Percentiles rank a stretch among this genome's conserved stretches.
Conservation (phyloP, 2,113 vertebrate species). For the Oxyura jamaicensis region DNA sequence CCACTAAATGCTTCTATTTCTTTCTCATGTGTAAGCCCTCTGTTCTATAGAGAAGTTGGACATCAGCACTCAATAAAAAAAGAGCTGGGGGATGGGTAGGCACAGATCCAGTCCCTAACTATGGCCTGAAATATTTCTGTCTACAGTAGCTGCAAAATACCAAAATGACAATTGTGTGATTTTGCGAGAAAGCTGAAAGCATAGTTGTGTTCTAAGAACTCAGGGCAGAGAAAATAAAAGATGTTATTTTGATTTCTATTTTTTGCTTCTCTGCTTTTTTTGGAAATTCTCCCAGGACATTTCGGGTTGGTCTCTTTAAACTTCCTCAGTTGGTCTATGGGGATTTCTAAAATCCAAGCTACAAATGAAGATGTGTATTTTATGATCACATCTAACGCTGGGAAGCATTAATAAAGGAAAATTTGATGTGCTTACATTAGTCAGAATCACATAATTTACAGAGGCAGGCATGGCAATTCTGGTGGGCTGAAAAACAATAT, state of each 20-base stretch:
- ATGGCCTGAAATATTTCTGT: neutral
- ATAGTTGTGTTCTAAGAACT: neutral
- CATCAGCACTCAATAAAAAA: neutral
- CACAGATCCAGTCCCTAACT: neutral
- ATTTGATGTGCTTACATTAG: neutral
- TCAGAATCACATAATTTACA: neutral
- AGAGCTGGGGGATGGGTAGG: neutral
- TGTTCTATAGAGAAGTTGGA: neutral
- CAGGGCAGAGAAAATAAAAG: neutral
- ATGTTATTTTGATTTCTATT: slow-evolving; percentile 28
- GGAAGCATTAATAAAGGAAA: slow-evolving; percentile 39
- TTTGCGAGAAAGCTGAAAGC: neutral
- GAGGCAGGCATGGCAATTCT: neutral
- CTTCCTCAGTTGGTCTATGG: neutral
- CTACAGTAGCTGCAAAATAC: slow-evolving; percentile 9
- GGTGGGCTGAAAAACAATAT: neutral
- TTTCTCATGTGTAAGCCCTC: neutral
- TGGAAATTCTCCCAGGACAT: slow-evolving; percentile 58
- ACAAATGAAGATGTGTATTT: neutral
- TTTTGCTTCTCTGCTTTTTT: slow-evolving; percentile 41
- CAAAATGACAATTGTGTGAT: neutral
- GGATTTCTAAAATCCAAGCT: slow-evolving; percentile 32
- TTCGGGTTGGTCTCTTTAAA: slow-evolving; percentile 36
- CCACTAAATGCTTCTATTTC: neutral
- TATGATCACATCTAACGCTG: slow-evolving; percentile 14